A percentile compares a stretch with the other conserved stretches of the same genome.
phyloP scores from a whole-genome alignment of 1,140 invertebrate genomes.

The Drosophila cardini region DNA sequence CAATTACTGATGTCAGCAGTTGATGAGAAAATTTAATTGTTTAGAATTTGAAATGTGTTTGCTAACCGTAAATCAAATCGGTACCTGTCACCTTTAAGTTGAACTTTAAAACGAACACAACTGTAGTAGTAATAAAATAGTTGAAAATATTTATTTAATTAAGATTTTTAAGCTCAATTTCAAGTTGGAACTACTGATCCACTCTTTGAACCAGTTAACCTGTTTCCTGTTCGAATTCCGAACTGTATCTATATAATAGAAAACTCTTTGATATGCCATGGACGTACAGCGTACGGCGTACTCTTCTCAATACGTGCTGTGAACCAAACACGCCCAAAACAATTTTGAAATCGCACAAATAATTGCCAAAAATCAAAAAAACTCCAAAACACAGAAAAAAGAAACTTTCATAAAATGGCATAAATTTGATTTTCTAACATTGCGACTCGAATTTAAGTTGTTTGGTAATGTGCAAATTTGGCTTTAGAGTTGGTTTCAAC shows the following conservation, averaged over 20 bases:
- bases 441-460: slow-evolving; percentile 36
- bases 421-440: slow-evolving; percentile 67
- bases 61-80: background rate
- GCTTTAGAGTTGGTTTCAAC: slow-evolving; percentile 38
- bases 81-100: background rate
- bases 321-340: slow-evolving; percentile 49
- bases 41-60: background rate
- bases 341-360: slow-evolving; percentile 76
- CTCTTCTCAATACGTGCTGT: slow-evolving; percentile 56
- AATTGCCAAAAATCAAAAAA: slow-evolving; percentile 59
- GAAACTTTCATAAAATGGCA: slow-evolving; percentile 75
- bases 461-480: slow-evolving; percentile 43
- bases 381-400: slow-evolving; percentile 24
- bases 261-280: slow-evolving; percentile 70
- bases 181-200: slow-evolving; percentile 12
- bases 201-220: slow-evolving; percentile 3
- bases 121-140: too few species aligned
- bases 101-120: background rate
- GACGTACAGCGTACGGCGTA: slow-evolving; percentile 34
- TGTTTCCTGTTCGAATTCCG: slow-evolving; percentile 14
- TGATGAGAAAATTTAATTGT: background rate
- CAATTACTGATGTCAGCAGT: slow-evolving; percentile 29
- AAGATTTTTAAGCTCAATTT: slow-evolving; percentile 8
- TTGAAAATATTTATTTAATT: too few species aligned
- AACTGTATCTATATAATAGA: slow-evolving; percentile 47